These are phyloP conservation scores for Drosophila sturtevanti DNA, from an alignment of 1,140 invertebrate species.

Conservation along the genomic window DNA sequence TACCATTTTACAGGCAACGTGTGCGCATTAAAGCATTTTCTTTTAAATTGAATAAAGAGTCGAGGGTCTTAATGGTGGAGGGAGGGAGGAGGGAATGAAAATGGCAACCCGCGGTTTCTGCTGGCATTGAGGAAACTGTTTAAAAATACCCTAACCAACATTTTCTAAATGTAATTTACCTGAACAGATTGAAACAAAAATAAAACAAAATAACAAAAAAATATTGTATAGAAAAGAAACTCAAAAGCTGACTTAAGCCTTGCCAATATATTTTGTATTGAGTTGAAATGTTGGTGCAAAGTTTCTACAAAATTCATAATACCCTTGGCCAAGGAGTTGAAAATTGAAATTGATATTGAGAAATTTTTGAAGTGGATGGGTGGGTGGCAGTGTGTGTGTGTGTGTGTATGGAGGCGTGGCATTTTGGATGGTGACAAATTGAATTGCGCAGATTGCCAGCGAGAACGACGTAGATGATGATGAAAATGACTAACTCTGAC, in stretches of 20 bases:
- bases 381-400: conserved; percentile 30
- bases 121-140: too few relatives aligned
- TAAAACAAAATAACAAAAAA: too few relatives aligned
- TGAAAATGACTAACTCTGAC: conserved; percentile 21
- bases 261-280: not conserved
- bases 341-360: conserved; percentile 68
- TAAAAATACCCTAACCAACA: not conserved
- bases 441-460: conserved; percentile 68
- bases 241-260: not conserved
- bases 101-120: not conserved
- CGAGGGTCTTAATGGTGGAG: conserved; percentile 59
- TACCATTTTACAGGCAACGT: conserved; percentile 58
- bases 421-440: conserved; percentile 59
- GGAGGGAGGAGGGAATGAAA: conserved; percentile 14
- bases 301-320: not conserved
- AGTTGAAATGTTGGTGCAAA: not conserved
- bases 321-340: conserved; percentile 33
- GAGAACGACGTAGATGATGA: not conserved
- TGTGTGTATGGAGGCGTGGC: conserved; percentile 10
- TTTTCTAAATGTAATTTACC: not conserved
- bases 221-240: too few relatives aligned
- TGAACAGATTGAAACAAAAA: not conserved
- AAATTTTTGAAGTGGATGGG: conserved; percentile 28
- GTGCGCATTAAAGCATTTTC: conserved; percentile 71
- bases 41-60: conserved; percentile 75